These are phyloP conservation scores for Siphonodentalium dalli DNA, from an alignment of 2,888 invertebrate species.

Conservation along the genomic window DNA sequence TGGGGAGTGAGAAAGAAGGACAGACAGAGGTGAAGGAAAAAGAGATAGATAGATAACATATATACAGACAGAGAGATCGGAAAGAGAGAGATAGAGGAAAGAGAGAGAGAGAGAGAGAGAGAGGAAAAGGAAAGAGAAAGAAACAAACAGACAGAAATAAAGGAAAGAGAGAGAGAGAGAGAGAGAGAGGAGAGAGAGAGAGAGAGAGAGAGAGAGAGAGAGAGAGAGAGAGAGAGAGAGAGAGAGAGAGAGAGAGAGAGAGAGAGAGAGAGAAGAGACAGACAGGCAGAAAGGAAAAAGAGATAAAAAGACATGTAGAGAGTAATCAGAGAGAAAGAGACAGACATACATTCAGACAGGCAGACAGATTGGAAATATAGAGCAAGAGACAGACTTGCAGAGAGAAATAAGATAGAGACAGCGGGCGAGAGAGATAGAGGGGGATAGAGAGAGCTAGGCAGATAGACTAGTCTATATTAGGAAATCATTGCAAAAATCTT, in stretches of 20 bases:
- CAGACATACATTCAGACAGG: too few relatives aligned
- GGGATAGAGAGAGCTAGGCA: too few relatives aligned
- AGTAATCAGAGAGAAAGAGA: neutral
- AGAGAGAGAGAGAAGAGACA: too few relatives aligned
- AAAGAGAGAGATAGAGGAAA: too few relatives aligned
- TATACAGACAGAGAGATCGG: neutral
- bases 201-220: neutral
- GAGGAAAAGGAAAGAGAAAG: too few relatives aligned
- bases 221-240: too few relatives aligned
- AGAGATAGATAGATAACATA: neutral
- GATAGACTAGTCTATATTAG: too few relatives aligned
- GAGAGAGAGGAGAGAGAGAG: neutral
- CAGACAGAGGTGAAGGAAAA: neutral
- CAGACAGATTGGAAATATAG: neutral
- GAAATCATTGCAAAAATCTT: too few relatives aligned
- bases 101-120: neutral
- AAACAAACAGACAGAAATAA: too few relatives aligned
- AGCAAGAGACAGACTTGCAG: neutral
- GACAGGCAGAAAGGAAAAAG: too few relatives aligned
- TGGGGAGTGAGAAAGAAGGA: neutral
- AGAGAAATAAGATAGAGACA: neutral
- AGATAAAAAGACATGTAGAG: neutral
- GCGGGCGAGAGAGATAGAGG: too few relatives aligned
- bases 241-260: too few relatives aligned
- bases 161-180: neutral